Base-by-base conservation (phyloP, 2,113 vertebrate species). In the Chrysemys picta region DNA sequence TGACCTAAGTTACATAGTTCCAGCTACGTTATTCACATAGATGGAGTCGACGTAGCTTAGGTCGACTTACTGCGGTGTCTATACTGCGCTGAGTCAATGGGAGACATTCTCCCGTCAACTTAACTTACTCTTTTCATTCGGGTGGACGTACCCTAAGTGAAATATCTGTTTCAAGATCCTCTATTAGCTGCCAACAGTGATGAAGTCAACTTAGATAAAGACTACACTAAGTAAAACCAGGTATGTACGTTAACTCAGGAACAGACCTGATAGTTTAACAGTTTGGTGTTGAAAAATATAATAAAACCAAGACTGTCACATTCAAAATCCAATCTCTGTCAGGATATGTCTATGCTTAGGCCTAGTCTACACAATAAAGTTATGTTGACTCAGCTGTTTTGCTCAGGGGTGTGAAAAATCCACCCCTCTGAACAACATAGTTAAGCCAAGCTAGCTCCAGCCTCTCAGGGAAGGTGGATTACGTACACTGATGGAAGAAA, bases 151-250 rank as follows among this genome's bases (percentile, higher is more conserved):
- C n/a, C 35, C 56, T 82, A 93, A 10, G 24, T 50, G 93, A 72
- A 84, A 80, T 88, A 88, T 25, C 62, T 79, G 22, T 90, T 92
- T 94, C 65, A 57, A 92, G 90, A 84, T 80, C 11, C 87, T 54
- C 57, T 95, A 87, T 95, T 90, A 82, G 82, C 47, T 25, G 0
- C 45, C 75, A 79, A 10, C 21, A 42, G 22, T 57, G 83, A 87
- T 42, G 54, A 42, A 22, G 21, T n/a, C 81, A 84, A 35, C 78
- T 65, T 13, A 75, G 12, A 85, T 91, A 38, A 91, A 72, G 92
- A 81, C 6, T 35, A 81, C 2, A 50, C 35, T 92, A 53, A 21
- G 47, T n/a, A 62, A 89, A 45, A 1, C 0, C 17, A 6, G 69
- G 52, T 69, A 27, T 31, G 17, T 90, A 8, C 53, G 12, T 72